These are phyloP conservation scores for Vollenhovia emeryi DNA, from an alignment of 1,140 invertebrate species.

Conservation along the genomic window DNA sequence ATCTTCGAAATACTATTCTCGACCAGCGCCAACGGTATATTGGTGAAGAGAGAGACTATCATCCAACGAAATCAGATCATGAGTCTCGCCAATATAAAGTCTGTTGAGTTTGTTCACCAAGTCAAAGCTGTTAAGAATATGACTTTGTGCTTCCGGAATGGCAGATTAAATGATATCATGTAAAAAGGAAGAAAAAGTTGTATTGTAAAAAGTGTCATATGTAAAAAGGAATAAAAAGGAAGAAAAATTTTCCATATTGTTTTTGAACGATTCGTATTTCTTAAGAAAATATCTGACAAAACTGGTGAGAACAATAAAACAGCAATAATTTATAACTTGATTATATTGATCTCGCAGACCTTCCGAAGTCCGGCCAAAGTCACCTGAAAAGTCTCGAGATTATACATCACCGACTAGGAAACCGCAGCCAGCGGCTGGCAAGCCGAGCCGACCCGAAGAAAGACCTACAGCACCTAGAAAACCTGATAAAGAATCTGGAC, in stretches of 20 bases:
- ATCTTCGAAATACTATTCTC: no score
- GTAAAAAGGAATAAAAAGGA: no score
- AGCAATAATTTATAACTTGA: neutral
- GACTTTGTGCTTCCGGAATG: no score
- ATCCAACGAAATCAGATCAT: no score
- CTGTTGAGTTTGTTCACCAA: no score
- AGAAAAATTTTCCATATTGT: neutral
- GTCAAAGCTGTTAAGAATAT: no score
- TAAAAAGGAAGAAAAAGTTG: no score
- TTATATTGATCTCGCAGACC: conserved; percentile 57
- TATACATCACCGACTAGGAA: conserved; percentile 63
- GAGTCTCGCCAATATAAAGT: no score
- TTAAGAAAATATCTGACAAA: neutral
- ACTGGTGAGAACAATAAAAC: neutral
- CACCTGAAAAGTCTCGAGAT: conserved; percentile 77
- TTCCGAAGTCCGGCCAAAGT: conserved; percentile 69
- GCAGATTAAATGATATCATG: no score
- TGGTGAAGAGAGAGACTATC: no score
- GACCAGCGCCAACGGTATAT: no score
- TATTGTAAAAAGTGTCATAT: no score
- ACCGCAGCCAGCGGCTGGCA: conserved; percentile 69
- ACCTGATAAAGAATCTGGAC: conserved; percentile 6
- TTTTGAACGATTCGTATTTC: neutral
- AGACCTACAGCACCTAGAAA: conserved; percentile 21
- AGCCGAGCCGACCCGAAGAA: conserved; percentile 67